Evolutionary conservation across 2,113 vertebrate species (phyloP).

Genomic region (Peromyscus polionotus): DNA sequence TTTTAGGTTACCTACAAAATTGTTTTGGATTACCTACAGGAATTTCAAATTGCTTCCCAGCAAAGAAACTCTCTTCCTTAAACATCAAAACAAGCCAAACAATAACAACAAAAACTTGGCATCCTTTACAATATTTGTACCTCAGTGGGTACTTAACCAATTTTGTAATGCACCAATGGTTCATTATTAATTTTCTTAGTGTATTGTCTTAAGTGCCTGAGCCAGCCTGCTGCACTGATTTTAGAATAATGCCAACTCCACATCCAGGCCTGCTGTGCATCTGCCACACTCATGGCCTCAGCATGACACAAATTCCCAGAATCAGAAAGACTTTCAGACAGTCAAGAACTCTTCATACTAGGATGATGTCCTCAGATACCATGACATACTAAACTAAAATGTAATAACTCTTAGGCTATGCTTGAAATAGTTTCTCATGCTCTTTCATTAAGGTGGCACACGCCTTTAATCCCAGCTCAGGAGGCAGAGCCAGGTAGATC

Average conservation of each 20-base stretch:
- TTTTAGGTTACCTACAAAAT: not conserved
- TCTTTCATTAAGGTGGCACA: not conserved
- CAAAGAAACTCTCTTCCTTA: not conserved
- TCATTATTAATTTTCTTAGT: slow-evolving; percentile 4
- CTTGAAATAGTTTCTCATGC: slow-evolving; percentile 16
- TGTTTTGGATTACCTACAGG: not conserved
- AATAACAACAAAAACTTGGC: not conserved
- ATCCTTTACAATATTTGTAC: not conserved
- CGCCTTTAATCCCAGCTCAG: no score
- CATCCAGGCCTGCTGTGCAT: not conserved
- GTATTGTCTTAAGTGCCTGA: not conserved
- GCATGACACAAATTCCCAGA: not conserved
- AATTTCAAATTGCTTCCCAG: not conserved
- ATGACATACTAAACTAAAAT: not conserved
- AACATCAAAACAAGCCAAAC: not conserved
- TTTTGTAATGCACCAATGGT: not conserved
- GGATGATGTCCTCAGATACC: slow-evolving; percentile 44
- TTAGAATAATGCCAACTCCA: not conserved
- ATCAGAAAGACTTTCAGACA: slow-evolving; percentile 21
- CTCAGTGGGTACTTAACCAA: not conserved
- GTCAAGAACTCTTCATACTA: not conserved
- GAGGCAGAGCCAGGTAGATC: no score
- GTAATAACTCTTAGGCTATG: not conserved
- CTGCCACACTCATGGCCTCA: not conserved
- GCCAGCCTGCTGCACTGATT: not conserved